Base-by-base conservation (phyloP, 2,113 vertebrate genomes). In the Aramus guarauna region DNA sequence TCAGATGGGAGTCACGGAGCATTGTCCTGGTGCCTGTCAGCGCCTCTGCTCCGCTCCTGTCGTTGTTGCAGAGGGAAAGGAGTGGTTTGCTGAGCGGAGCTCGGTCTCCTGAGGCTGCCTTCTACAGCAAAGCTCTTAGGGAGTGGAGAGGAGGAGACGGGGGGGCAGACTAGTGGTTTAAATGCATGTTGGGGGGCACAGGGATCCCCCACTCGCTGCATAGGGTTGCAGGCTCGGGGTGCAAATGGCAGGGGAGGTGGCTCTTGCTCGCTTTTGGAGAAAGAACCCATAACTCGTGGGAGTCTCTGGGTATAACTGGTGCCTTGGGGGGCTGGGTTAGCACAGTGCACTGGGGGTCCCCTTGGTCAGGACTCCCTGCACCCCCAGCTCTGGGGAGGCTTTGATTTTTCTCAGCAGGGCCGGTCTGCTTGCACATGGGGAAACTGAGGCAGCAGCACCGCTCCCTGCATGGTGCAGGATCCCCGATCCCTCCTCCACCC, bases 261-360 rank as follows among this genome's bases (percentile, higher is more conserved):
- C 21, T 86, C 7, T 17, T 37, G 15, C 21, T 74, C 2, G 1
- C 30, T 48, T 26, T 55, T 43, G 63, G 63, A 27, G 68, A 52
- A 32, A 18, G 23, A 75, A 17, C 36, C 68, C 30, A 0, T 15
- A 20, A 24, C 11, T 27, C 3, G 0, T 32, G 26, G 2, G 4
- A 27, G 43, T 26, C 43, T 45, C 58, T 19, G 50, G 58, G 64
- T 34, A 3, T 22, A 24, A n/a, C 11, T 2, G n/a, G 58, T 30
- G 71, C 56, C 37, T 21, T 10, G 36, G 2, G 11, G 56, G 69
- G 36, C 58, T 19, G 63, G 11, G 56, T 47, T 32, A 30, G 48
- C 53, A 12, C 56, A 20, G 21, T 15, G 7, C n/a, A 23, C 64
- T 53, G 30, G 29, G 22, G 27, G 3, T 37, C 16, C 32, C 71